A percentile compares a stretch with the other conserved stretches of the same genome.
Conservation (phyloP, 2,113 vertebrate genomes). For the Okapia johnstoni region DNA sequence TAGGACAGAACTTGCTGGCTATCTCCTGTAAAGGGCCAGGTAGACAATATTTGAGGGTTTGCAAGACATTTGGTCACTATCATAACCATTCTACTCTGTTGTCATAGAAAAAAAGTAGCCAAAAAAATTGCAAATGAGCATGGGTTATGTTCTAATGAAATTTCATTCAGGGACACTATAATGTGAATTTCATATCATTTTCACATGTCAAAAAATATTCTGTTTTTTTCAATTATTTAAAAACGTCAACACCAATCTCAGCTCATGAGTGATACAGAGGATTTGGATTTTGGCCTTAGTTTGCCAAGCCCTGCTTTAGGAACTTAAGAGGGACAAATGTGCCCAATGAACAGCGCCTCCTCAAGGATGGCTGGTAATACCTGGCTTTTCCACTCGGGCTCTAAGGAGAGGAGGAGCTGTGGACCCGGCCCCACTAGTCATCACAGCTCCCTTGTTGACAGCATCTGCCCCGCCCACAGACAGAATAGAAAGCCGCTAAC, state of each 20-base stretch:
- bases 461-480: accelerated
- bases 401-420: background rate
- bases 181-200: background rate
- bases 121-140: background rate
- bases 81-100: background rate
- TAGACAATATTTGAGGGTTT: background rate
- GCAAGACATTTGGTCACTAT: background rate
- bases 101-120: background rate
- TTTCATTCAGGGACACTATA: background rate
- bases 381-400: background rate
- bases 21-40: background rate
- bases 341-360: accelerated
- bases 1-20: background rate
- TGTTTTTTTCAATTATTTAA: background rate
- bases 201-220: background rate
- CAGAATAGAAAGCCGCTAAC: background rate
- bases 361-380: background rate
- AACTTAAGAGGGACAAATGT: background rate
- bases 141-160: background rate
- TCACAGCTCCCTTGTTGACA: background rate
- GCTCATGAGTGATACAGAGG: background rate
- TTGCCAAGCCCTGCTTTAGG: background rate
- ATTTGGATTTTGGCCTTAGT: background rate
- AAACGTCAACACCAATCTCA: background rate
- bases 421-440: background rate